Evolutionary conservation across 2,113 vertebrate species (phyloP).

Genomic region (Saguinus midas): DNA sequence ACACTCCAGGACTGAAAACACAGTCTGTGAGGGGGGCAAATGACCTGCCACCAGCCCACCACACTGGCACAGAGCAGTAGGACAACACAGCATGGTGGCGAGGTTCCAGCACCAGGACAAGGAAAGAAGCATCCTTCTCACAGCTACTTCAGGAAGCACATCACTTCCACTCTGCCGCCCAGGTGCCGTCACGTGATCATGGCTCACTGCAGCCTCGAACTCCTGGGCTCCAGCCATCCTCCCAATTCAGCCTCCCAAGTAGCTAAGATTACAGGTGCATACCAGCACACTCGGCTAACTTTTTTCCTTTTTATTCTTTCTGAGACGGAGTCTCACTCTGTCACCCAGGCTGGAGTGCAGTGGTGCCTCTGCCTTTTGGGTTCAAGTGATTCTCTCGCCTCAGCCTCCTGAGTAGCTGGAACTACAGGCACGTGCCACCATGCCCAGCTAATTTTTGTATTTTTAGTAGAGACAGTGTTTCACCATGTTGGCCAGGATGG

Average conservation of each 20-base stretch:
- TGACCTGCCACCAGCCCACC: neutral
- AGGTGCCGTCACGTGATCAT: too few species aligned
- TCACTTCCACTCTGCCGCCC: neutral
- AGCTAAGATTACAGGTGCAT: too few species aligned
- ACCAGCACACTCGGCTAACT: too few species aligned
- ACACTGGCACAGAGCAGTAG: neutral
- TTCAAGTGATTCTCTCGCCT: neutral
- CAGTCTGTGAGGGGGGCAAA: neutral
- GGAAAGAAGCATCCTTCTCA: neutral
- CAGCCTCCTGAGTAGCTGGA: neutral
- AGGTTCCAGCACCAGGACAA: neutral
- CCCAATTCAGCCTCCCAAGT: too few species aligned
- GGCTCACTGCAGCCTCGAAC: too few species aligned
- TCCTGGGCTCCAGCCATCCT: neutral
- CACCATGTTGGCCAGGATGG: neutral
- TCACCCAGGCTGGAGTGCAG: neutral
- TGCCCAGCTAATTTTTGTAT: neutral
- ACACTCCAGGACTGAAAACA: neutral
- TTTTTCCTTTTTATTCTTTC: too few species aligned
- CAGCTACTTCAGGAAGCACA: neutral
- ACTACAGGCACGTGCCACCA: neutral
- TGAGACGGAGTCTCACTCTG: neutral
- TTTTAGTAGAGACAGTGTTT: neutral
- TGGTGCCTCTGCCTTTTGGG: neutral
- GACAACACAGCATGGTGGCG: fast-evolving